phyloP scores from a whole-genome alignment of 2,797 vertebrate genomes.

The Buceros bicornis region DNA sequence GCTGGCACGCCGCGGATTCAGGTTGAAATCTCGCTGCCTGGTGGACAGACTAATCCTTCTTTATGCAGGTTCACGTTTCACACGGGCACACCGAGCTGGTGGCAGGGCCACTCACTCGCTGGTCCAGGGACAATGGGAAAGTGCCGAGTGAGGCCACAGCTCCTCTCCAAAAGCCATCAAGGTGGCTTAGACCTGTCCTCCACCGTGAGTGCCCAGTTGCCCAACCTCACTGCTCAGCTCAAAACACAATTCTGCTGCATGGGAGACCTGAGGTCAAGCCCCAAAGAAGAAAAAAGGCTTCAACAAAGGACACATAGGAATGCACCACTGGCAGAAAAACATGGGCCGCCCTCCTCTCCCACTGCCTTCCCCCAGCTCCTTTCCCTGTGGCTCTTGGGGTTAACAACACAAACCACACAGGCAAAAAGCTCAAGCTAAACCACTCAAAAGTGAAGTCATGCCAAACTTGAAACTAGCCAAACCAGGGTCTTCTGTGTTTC shows the following conservation, averaged over 20 bases:
- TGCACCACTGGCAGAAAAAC: background rate
- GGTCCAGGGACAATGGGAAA: background rate
- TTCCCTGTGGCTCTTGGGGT: background rate
- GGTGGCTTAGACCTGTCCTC: background rate
- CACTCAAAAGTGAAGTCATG: background rate
- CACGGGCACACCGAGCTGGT: background rate
- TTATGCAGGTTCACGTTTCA: fast-evolving
- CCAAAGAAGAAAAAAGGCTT: background rate
- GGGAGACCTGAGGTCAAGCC: background rate
- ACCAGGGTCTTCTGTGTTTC: background rate
- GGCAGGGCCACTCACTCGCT: background rate
- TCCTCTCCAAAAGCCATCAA: background rate
- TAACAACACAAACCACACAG: conserved; percentile 1
- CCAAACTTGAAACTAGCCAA: background rate
- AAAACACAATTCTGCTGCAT: background rate
- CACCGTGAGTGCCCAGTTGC: fast-evolving
- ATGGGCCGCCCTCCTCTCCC: background rate
- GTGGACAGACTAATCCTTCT: background rate
- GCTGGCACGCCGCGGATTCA: background rate
- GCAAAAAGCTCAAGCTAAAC: background rate
- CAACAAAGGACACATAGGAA: background rate
- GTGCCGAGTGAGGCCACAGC: background rate
- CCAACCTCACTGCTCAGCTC: background rate
- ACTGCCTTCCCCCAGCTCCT: background rate
- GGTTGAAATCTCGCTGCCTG: background rate